Evolutionary conservation across 1,140 invertebrate species (phyloP), one percentile per base, ranked within the genome.

Genomic region (Potamilus streckersoni): DNA sequence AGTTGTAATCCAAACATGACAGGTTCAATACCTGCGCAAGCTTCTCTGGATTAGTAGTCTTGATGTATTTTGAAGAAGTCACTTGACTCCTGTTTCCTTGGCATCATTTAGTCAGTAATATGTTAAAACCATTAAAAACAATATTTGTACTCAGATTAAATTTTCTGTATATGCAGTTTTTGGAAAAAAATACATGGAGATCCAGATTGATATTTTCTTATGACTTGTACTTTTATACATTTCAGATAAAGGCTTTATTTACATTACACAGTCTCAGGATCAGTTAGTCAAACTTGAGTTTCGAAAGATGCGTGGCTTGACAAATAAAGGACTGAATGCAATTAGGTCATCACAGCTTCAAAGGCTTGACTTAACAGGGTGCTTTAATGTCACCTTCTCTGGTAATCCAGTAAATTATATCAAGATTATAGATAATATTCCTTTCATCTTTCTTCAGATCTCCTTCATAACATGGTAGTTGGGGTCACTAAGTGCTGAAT

Each of bases 231-330:
- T n/a, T 38, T 19, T 68, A 49, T 57, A 16, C 61, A 11, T 75
- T 74, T 65, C 59, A 87, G 85, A 87, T 82, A 57, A 70, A 58
- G 85, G 85, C 16, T 74, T 87, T 61, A 74, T 76, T 23, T 65
- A 61, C 0, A 71, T 85, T 16, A 84, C 83, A n/a, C 73, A 59
- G 64, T 72, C 67, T 16, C 85, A 87, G 62, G 57, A 72, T 31
- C 70, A 79, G 63, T 73, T 87, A 19, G 71, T 71, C 55, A 76
- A 69, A 58, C 57, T 87, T n/a, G 76, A 81, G 56, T 68, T 87
- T n/a, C 77, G 72, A 66, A 80, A 80, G 38, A 70, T 87, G 56
- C 76, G 74, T 58, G 12, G 20, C 3, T 17, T 87, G 11, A 82
- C 80, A 62, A 71, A 79, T 49, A 67, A 67, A 49, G 79, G 75